phyloP scores from a whole-genome alignment of 1,140 invertebrate genomes.

The Eriosoma lanigerum region DNA sequence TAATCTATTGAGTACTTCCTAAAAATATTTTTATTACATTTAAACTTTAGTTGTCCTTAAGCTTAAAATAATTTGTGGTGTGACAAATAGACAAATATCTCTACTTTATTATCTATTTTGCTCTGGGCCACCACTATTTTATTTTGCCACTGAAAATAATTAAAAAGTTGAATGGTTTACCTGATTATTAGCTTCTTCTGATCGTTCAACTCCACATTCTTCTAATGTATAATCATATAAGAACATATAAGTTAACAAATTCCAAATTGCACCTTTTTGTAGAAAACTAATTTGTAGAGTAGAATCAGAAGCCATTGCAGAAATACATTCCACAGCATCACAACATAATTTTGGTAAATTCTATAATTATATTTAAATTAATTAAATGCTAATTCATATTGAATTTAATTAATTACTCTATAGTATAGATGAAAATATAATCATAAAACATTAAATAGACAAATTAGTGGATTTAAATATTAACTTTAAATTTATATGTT shows the following conservation, averaged over 20 bases:
- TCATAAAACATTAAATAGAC: background rate
- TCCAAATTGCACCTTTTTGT: constrained; percentile 91
- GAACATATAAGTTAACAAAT: constrained; percentile 87
- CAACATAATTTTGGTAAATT: constrained; percentile 77
- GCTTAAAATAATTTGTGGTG: no score
- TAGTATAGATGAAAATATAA: background rate
- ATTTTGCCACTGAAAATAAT: no score
- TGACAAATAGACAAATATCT: no score
- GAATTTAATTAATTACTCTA: no score
- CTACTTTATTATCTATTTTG: no score
- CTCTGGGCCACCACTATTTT: no score
- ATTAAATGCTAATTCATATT: background rate
- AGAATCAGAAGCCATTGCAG: constrained; percentile 76
- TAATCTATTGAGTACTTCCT: constrained; percentile 89
- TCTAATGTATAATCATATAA: constrained; percentile 97
- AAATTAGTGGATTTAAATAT: background rate
- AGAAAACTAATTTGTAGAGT: constrained; percentile 86
- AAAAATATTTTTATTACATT: constrained; percentile 51
- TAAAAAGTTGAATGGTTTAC: no score
- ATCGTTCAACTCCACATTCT: constrained; percentile 89
- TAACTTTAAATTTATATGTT: background rate
- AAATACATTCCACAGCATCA: constrained; percentile 82
- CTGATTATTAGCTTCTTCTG: constrained; percentile 81
- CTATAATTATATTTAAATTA: constrained; percentile 60
- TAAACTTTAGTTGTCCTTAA: background rate